Base-by-base conservation (phyloP, 1,140 invertebrate species). In the Cydia amplana region DNA sequence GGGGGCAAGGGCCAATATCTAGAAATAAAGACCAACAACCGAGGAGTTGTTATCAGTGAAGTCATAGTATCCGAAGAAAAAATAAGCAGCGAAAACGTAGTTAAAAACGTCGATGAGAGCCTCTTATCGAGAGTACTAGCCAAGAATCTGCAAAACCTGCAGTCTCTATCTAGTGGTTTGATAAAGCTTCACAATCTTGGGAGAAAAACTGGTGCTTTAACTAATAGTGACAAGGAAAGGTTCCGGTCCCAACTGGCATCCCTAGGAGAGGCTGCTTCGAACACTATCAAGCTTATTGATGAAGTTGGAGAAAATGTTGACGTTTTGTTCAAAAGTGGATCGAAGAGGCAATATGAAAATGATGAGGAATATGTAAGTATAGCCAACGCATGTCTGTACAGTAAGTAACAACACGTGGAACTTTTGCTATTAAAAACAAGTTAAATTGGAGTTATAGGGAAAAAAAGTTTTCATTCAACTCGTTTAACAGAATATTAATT, bases 1-100 rank as follows among this genome's bases (percentile, higher is more conserved):
- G 95, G 95, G 25, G 94, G 93, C 0, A 94, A 94, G 80, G 95
- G 95, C 2, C 94, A 95, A 85, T 94, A 94, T 74, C 86, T 95
- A 79, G 93, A 95, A 92, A 91, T 95, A 46, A 93, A 93, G 32
- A 93, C 94, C 83, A 92, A 93, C 36, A 85, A 89, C 7, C 91
- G 93, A 78, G 94, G 94, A 23, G 89, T 85, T 25, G 85, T 94
- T 0, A 86, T 93, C 4, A 93, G 92, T n/a, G 90, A 94, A 73
- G 93, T 92, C 60, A 89, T 93, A 9, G 87, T 93, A 20, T 85
- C 87, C 23, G 88, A 87, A 82, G 87, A 93, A 16, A 90, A 83
- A 74, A 87, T 93, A 72, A 89, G 84, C 55, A 88, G 79, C 55
- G 90, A 92, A 23, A 90, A 90, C 60, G 83, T 91, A 32, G 72